Base-by-base conservation (phyloP, 2,797 vertebrate species). In the Galaxias olidus region DNA sequence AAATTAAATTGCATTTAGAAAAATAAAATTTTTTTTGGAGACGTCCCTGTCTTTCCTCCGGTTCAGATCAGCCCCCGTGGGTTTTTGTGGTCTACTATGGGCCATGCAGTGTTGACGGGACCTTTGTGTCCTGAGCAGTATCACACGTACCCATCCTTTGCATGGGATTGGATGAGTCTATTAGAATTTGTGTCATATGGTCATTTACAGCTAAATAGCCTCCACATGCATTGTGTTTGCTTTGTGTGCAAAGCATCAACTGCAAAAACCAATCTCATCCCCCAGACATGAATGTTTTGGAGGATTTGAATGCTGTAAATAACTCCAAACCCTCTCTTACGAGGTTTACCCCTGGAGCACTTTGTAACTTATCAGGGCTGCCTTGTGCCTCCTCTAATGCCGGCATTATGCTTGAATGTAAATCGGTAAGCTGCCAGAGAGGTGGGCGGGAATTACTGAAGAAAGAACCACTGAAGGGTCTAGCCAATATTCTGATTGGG, bases 301-400 rank as follows among this genome's bases (percentile, higher is more conserved):
- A 91, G 91, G 91, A 92, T 92, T 92, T 91, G 88, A 92, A 91
- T 72, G 83, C 91, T 91, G 90, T 92, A 93, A 93, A 93, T 91
- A 92, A 91, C 92, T 92, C 86, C 91, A 91, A 92, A 92, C 86
- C 89, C 91, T 90, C 90, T 93, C 90, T 91, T 91, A 92, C 88
- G 87, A 89, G 89, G 87, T 92, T 92, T 92, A 92, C 89, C 90
- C 92, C 92, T 69, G 82, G 78, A 91, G 92, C 90, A 90, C 91
- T 93, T 91, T 92, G 92, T 92, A 92, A 93, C 88, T 93, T 92
- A 93, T 93, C 92, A 91, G 89, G 90, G 83, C 88, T 85, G 90
- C 91, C 92, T 92, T 91, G 90, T 91, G 90, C 91, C 86, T 91
- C 86, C 85, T 90, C 90, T 91, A 89, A 89, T 90, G 90, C 90